Percentiles rank a stretch among this genome's conserved stretches.
These are phyloP conservation scores for Philhelius pedissequus DNA, from an alignment of 2,888 invertebrate species.

Conservation along the genomic window DNA sequence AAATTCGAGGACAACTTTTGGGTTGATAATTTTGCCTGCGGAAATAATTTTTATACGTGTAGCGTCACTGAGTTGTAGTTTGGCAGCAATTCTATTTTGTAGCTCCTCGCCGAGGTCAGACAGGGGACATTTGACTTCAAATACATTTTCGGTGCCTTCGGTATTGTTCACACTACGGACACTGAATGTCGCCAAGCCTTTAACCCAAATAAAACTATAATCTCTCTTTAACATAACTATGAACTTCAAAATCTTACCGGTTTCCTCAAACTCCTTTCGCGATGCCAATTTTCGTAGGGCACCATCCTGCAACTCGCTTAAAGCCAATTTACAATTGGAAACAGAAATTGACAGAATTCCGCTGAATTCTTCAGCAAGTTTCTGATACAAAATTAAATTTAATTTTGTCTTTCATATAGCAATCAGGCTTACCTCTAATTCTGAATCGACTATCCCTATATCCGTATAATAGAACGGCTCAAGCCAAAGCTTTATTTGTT, in stretches of 20 bases:
- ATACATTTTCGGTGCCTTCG: constrained; percentile 79
- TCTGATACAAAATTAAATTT: constrained; percentile 78
- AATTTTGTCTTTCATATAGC: not conserved
- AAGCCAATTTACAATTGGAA: constrained; percentile 80
- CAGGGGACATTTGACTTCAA: constrained; percentile 82
- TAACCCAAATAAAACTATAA: not conserved
- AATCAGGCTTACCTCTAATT: constrained; percentile 73
- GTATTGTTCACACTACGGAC: constrained; percentile 82
- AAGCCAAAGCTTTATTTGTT: constrained; percentile 87
- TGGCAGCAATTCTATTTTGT: constrained; percentile 80
- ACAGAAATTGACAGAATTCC: constrained; percentile 80
- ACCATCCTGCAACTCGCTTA: constrained; percentile 84
- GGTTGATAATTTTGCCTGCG: constrained; percentile 83
- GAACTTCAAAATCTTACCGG: constrained; percentile 74
- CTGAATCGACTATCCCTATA: constrained; percentile 78
- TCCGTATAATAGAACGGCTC: constrained; percentile 83
- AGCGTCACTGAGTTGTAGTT: constrained; percentile 76
- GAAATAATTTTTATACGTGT: constrained; percentile 84
- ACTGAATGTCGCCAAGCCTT: constrained; percentile 86
- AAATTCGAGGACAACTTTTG: constrained; percentile 79
- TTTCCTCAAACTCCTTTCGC: constrained; percentile 84
- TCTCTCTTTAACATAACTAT: not conserved
- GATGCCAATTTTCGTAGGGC: constrained; percentile 87
- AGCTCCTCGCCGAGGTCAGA: constrained; percentile 81
- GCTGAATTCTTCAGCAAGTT: constrained; percentile 82